phyloP scores from a whole-genome alignment of 30 jellyfish, hydroid and myxozoan genomes.

The Morbakka virulenta region DNA sequence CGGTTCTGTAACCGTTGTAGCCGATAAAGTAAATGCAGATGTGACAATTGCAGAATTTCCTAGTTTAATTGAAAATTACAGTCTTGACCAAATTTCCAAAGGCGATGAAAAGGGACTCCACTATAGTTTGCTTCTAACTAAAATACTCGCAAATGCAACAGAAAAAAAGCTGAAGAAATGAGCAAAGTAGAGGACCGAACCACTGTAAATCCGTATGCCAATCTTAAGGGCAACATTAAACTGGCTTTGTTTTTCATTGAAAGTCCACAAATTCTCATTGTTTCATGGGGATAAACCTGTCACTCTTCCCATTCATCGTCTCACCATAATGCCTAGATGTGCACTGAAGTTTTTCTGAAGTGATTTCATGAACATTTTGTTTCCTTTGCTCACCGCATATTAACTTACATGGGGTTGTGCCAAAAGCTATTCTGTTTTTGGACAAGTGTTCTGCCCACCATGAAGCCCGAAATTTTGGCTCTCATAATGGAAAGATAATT shows the following conservation, averaged over 20 bases:
- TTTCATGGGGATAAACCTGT: too few species aligned
- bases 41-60: neutral
- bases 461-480: neutral
- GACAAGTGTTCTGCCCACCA: neutral
- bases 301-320: too few species aligned
- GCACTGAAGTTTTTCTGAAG: too few species aligned
- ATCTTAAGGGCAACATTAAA: too few species aligned
- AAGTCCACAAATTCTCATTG: too few species aligned
- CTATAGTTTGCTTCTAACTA: constrained; percentile 6
- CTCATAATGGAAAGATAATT: neutral
- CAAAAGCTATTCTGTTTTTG: neutral
- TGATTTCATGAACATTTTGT: too few species aligned
- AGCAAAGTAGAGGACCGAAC: constrained; percentile 2
- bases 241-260: too few species aligned
- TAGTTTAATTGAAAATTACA: neutral
- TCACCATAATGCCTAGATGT: too few species aligned
- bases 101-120: constrained; percentile 7
- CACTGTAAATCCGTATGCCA: constrained; percentile 4
- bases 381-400: too few species aligned
- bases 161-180: constrained; percentile 11
- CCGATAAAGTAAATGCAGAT: neutral
- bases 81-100: neutral
- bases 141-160: neutral
- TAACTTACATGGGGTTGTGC: neutral
- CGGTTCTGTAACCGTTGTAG: neutral